Base-by-base conservation (phyloP, 2,888 invertebrate genomes). In the Caenorhabditis afra region DNA sequence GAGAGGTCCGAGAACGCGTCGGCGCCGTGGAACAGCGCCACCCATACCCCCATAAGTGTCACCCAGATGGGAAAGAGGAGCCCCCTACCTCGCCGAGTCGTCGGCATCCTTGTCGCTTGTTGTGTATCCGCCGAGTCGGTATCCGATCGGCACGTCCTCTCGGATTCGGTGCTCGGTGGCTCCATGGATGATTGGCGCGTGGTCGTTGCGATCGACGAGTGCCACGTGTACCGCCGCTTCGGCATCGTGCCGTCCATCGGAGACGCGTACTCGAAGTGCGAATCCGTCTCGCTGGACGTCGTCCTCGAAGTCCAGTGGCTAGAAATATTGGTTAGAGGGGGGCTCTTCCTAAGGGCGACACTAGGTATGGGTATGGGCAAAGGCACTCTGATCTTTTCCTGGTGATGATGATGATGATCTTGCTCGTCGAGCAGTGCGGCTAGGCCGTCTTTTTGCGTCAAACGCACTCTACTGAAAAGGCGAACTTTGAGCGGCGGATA, bases 91-190 rank as follows among this genome's bases (percentile, higher is more conserved):
- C 58, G 80, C 87, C 85, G 82, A 91, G 20, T 95, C 95, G 22
- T 95, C 95, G 91, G 96, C 96, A 92, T 99, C 98, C 2, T 95
- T 95, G 92, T 98, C 98, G 11, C 95, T 95, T 1, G 97, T 97
- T 90, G 94, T 94, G 92, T 98, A 98, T 18, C 95, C 95, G 91
- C 96, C 96, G 86, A 98, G 92, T 83, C 94, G 94, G 85, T 95
- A 95, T 23, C 96, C 96, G 65, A 95, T 94, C 90, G 94, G 94
- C 1, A 96, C 95, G 91, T 97, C 96, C 91, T 98, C 97, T 89
- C 94, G 94, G 0, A 96, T 52, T 37, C 64, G 55, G 39, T 76
- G 53, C 52, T 81, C 75, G 18, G 55, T 55, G 37, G 95, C 14
- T 94, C 85, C 85, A 49, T 64, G 65, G 65, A 85, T 83, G 78